Percentiles rank a stretch among this genome's conserved stretches.
phyloP scores from a whole-genome alignment of 2,888 invertebrate species.

The Xylocampa areola region DNA sequence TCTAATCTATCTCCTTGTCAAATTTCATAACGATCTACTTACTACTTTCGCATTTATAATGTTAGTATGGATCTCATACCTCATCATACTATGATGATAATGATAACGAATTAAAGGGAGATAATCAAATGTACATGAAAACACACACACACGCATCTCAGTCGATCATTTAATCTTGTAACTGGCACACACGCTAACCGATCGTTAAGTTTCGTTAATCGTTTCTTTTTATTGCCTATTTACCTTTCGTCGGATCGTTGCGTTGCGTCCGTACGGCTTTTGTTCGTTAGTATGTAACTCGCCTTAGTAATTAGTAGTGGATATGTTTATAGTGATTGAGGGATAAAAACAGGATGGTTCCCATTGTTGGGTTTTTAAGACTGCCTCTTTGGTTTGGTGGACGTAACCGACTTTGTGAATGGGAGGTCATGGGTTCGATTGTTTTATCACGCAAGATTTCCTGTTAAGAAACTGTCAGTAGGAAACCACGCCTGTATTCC shows the following conservation, averaged over 20 bases:
- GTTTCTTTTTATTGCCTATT: constrained; percentile 67
- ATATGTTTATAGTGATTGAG: constrained; percentile 15
- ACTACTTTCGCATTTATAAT: no score
- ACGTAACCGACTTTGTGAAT: no score
- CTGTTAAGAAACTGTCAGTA: no score
- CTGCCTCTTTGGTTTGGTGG: no score
- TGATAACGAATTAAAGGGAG: neutral
- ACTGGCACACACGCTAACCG: constrained; percentile 53
- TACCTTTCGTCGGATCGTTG: constrained; percentile 55
- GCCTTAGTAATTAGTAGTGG: constrained; percentile 33
- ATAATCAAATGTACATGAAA: constrained; percentile 29
- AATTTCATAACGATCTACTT: no score
- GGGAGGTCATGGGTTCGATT: no score
- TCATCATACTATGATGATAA: neutral
- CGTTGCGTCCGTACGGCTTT: constrained; percentile 41
- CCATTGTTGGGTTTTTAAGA: neutral
- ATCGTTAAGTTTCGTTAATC: constrained; percentile 62
- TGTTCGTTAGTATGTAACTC: constrained; percentile 14
- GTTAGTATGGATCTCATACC: no score
- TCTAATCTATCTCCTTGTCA: no score
- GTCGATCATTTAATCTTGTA: constrained; percentile 22
- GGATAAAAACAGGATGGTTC: no score
- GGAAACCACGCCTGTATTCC: no score
- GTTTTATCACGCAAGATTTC: no score
- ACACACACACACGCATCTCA: constrained; percentile 13